These are phyloP conservation scores for Haplochromis vanheusdeni DNA, from an alignment of 2,113 vertebrate genomes.

Conservation along the genomic window DNA sequence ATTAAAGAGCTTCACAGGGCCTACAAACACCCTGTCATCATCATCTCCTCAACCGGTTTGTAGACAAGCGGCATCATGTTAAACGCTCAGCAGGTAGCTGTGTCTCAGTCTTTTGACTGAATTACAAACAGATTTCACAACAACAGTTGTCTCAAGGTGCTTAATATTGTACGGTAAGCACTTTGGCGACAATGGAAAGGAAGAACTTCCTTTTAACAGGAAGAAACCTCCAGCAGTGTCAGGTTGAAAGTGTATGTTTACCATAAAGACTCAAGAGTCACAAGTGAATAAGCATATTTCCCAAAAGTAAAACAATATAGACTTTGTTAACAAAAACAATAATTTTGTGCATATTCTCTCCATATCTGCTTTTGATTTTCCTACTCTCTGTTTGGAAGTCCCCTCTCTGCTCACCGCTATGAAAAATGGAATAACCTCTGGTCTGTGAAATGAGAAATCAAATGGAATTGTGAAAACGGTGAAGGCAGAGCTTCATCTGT, in stretches of 20 bases:
- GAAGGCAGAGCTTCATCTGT: not conserved
- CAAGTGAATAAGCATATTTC: not conserved
- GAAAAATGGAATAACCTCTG: not conserved
- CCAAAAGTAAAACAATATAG: not conserved
- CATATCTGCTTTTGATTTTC: not conserved
- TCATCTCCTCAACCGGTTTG: not conserved
- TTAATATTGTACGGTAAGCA: not conserved
- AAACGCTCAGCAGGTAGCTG: not conserved
- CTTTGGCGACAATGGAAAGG: not conserved
- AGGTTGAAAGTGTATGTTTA: not conserved
- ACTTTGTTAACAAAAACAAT: not conserved
- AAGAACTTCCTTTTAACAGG: not conserved
- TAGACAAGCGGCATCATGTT: not conserved
- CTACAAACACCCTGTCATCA: not conserved
- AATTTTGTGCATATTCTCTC: not conserved
- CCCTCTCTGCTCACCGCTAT: not conserved
- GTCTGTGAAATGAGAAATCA: constrained; percentile 36
- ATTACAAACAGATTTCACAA: not conserved
- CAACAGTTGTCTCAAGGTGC: not conserved
- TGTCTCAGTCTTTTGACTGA: not conserved
- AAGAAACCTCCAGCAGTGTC: not conserved
- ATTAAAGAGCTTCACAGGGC: not conserved
- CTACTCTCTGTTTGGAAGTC: not conserved
- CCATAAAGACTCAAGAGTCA: not conserved
- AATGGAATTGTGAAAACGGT: constrained; percentile 10